These are phyloP conservation scores for Oncorhynchus keta DNA, from an alignment of 2,113 vertebrate species.

Conservation along the genomic window DNA sequence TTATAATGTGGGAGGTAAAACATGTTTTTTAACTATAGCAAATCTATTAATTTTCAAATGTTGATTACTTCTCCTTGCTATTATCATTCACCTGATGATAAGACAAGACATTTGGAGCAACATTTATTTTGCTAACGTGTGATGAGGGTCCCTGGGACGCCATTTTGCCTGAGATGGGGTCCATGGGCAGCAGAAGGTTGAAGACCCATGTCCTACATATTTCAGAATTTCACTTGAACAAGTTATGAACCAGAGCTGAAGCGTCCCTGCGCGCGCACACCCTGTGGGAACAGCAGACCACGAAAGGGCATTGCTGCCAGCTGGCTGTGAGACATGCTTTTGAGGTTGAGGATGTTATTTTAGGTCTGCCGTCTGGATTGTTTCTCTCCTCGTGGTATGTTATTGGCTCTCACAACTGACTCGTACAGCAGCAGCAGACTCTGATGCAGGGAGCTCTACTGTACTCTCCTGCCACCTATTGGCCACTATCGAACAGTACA, in stretches of 20 bases:
- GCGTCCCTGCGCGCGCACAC: background rate
- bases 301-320: conserved; percentile 64
- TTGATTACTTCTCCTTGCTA: too few species aligned
- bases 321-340: conserved; percentile 63
- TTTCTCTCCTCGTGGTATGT: conserved; percentile 57
- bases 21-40: too few species aligned
- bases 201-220: too few species aligned
- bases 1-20: too few species aligned
- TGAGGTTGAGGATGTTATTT: conserved; percentile 69
- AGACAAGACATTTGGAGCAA: too few species aligned
- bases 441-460: background rate
- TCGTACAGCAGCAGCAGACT: background rate
- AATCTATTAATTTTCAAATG: too few species aligned
- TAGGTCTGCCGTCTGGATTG: conserved; percentile 62
- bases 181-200: too few species aligned
- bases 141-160: too few species aligned
- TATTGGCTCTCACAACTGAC: conserved; percentile 39
- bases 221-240: conserved; percentile 3
- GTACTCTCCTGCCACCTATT: conserved; percentile 54
- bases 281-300: conserved; percentile 67
- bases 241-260: conserved; percentile 27
- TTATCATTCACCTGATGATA: too few species aligned
- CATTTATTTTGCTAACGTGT: too few species aligned
- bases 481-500: conserved; percentile 21
- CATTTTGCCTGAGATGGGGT: too few species aligned